Conservation (phyloP, 2,888 invertebrate species). For the Idaea straminata region DNA sequence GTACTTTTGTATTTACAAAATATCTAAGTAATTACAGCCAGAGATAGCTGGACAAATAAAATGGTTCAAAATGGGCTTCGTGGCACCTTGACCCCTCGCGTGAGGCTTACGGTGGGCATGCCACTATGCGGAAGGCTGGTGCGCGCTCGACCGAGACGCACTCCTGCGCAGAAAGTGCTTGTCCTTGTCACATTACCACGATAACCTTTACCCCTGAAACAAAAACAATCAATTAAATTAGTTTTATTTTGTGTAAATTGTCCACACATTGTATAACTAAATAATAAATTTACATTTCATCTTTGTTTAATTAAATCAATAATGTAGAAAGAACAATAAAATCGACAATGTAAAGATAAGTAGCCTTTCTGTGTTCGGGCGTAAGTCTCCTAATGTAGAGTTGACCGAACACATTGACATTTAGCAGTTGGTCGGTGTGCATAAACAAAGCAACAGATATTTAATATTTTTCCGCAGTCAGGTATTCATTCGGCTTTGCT, state of each 20-base stretch:
- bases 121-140: constrained; percentile 68
- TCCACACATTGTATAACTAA: not conserved
- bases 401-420: not conserved
- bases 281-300: too few relatives aligned
- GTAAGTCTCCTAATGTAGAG: not conserved
- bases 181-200: constrained; percentile 64
- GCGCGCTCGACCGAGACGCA: constrained; percentile 61
- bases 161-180: constrained; percentile 75
- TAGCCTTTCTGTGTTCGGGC: too few relatives aligned
- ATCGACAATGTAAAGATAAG: too few relatives aligned
- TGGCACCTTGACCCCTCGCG: constrained; percentile 59
- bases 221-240: constrained; percentile 25
- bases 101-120: constrained; percentile 37
- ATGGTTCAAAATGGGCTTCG: constrained; percentile 44
- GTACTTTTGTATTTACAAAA: constrained; percentile 24
- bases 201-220: constrained; percentile 60
- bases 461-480: not conserved
- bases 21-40: constrained; percentile 34
- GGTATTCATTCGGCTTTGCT: not conserved
- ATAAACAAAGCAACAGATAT: not conserved
- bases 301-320: too few relatives aligned
- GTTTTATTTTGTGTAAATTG: not conserved
- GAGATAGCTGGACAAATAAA: constrained; percentile 38
- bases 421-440: not conserved
- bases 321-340: not conserved